phyloP scores from a whole-genome alignment of 1,140 invertebrate species.

The Drosophila suzukii region DNA sequence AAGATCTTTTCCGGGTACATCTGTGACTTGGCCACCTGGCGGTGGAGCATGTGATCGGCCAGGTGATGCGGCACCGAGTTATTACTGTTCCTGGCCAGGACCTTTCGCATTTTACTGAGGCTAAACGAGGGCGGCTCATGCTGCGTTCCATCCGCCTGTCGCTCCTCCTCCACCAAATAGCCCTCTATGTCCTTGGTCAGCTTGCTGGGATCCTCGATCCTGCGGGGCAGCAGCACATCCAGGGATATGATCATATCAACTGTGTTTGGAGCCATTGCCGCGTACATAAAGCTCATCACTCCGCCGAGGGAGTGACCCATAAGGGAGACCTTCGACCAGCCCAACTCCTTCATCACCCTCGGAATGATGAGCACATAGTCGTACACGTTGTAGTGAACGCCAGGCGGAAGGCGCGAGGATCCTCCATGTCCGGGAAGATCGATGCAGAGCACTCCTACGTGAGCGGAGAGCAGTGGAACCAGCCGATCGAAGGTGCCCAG shows the following conservation, averaged over 20 bases:
- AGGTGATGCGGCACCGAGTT: conserved; percentile 86
- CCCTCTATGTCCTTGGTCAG: conserved; percentile 23
- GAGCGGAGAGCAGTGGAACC: conserved; percentile 86
- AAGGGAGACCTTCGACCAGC: conserved; percentile 89
- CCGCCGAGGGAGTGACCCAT: conserved; percentile 89
- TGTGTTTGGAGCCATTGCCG: conserved; percentile 86
- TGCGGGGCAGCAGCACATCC: conserved; percentile 86
- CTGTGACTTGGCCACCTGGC: conserved; percentile 85
- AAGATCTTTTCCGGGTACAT: conserved; percentile 86
- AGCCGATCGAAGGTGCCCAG: conserved; percentile 89
- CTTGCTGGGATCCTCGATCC: not conserved
- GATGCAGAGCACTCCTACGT: conserved; percentile 87
- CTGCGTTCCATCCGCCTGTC: conserved; percentile 21
- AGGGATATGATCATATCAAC: conserved; percentile 87
- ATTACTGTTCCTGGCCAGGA: conserved; percentile 84
- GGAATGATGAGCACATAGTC: conserved; percentile 86
- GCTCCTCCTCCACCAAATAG: conserved; percentile 53
- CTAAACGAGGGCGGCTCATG: conserved; percentile 86
- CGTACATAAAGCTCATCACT: conserved; percentile 86
- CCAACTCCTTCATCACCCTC: conserved; percentile 87
- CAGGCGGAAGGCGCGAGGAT: conserved; percentile 87
- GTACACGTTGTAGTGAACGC: conserved; percentile 86
- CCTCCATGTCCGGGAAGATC: conserved; percentile 90
- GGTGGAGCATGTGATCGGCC: conserved; percentile 86
- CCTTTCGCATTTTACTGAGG: conserved; percentile 85